phyloP scores from a whole-genome alignment of 2,113 vertebrate species.

The Anarhynchus alexandrinus region DNA sequence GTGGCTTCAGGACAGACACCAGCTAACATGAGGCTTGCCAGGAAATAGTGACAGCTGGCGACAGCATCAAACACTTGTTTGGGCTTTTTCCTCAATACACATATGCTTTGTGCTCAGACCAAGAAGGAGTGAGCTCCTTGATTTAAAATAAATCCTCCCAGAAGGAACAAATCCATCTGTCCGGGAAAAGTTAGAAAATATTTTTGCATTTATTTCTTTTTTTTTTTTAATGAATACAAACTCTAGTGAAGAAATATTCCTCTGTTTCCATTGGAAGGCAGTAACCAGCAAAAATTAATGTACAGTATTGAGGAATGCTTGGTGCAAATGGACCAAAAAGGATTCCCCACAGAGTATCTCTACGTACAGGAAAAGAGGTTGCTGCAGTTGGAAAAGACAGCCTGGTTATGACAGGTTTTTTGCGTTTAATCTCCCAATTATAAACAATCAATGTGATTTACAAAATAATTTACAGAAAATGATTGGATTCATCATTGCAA shows the following conservation, averaged over 20 bases:
- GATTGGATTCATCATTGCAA: conserved; percentile 53
- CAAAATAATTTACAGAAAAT: conserved; percentile 63
- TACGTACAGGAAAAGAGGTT: background rate
- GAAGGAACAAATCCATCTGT: conserved; percentile 46
- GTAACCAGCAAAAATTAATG: conserved; percentile 56
- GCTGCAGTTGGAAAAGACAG: conserved; percentile 38
- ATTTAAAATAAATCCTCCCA: conserved; percentile 20
- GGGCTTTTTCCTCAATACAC: background rate
- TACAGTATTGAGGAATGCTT: conserved; percentile 12
- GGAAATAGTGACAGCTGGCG: conserved; percentile 2
- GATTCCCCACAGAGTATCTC: conserved; percentile 10
- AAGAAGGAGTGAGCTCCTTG: background rate
- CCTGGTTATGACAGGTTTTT: background rate
- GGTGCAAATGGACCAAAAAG: conserved; percentile 21
- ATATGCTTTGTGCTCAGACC: background rate
- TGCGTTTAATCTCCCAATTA: conserved; percentile 62
- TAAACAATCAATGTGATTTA: conserved; percentile 67
- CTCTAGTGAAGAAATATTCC: conserved; percentile 66
- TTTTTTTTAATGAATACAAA: conserved; percentile 65
- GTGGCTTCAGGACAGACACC: background rate
- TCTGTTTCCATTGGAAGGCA: conserved; percentile 59
- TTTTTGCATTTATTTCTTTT: conserved; percentile 70
- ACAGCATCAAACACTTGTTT: background rate
- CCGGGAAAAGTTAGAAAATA: conserved; percentile 75
- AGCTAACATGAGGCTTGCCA: background rate